Evolutionary conservation across 2,797 vertebrate species (phyloP).

Genomic region (Natrix natrix): DNA sequence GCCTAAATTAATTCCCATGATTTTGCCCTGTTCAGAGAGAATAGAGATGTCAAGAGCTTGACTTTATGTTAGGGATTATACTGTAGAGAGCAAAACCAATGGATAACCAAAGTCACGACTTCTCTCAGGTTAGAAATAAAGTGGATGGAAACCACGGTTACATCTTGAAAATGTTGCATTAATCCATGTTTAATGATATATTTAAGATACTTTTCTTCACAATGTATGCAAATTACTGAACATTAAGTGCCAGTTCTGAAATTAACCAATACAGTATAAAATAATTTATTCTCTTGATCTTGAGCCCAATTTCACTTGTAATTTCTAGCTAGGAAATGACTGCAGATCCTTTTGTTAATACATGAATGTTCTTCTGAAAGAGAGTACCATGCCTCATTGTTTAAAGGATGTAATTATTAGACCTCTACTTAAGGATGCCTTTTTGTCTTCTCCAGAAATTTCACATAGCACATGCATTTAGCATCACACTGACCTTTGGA

Average conservation of each 20-base stretch:
- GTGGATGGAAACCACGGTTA: not conserved
- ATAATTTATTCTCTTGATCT: not conserved
- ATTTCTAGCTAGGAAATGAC: not conserved
- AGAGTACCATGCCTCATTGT: not conserved
- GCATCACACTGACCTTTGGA: not conserved
- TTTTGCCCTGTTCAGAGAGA: not conserved
- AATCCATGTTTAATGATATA: not conserved
- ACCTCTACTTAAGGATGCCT: not conserved
- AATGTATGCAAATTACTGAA: not conserved
- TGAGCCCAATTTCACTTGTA: not conserved
- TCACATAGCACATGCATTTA: not conserved
- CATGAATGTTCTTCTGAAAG: not conserved
- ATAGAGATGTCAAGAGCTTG: not conserved
- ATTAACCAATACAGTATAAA: not conserved
- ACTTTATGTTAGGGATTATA: not conserved
- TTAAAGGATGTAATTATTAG: not conserved
- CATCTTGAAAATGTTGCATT: not conserved
- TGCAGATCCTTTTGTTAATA: not conserved
- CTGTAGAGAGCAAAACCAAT: not conserved
- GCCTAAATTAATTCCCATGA: not conserved
- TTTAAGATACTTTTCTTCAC: not conserved
- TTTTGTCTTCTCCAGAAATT: not conserved
- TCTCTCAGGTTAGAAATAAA: not conserved
- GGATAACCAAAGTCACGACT: not conserved
- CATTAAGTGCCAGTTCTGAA: not conserved